Base-by-base conservation (phyloP, 92 coral and sea anemone species). In the Siderastrea siderea region DNA sequence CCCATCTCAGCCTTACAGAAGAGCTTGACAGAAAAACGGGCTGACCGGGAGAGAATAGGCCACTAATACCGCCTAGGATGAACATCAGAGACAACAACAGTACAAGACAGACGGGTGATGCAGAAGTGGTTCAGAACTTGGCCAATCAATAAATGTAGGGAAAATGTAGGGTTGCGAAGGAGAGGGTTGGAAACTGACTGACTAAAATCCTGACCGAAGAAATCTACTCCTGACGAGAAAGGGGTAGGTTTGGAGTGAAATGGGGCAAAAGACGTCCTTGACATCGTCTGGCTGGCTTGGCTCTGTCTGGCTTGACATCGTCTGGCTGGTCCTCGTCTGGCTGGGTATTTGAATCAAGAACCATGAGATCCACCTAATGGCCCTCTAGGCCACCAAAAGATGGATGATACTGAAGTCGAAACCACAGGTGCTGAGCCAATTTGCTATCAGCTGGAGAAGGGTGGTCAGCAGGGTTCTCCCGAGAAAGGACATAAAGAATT, bases 61-160 rank as follows among this genome's bases (percentile, higher is more conserved):
- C 91, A 87, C 91, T 87, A 80, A 46, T 12, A 71, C 38, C 47
- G 79, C 16, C 91, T 38, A 3, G 91, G 86, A 1, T 7, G 57
- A 9, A 79, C 73, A 44, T 87, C 91, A 5, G 71, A 80, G 26
- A 80, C 76, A 3, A 87, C 91, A 4, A 69, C 8, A 12, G 91
- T 69, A 43, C 15, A 87, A 5, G 91, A 16, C 47, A 80, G 7
- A 59, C 45, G 53, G 3, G 13, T 19, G 7, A 0, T 3, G 7
- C 71, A 12, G 3, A 86, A 65, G 46, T 17, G 57, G 7, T 77
- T 43, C 51, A 86, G 43, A 38, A 67, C 90, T 4, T 60, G 58
- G 16, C 45, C 43, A 17, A 84, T 73, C 16, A 84, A 2, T 14
- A 16, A 61, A 78, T 38, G 38, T 26, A 78, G 50, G 84, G 84